Evolutionary conservation across 64 coral and sea anemone species (phyloP).

Genomic region (Orbicella faveolata): DNA sequence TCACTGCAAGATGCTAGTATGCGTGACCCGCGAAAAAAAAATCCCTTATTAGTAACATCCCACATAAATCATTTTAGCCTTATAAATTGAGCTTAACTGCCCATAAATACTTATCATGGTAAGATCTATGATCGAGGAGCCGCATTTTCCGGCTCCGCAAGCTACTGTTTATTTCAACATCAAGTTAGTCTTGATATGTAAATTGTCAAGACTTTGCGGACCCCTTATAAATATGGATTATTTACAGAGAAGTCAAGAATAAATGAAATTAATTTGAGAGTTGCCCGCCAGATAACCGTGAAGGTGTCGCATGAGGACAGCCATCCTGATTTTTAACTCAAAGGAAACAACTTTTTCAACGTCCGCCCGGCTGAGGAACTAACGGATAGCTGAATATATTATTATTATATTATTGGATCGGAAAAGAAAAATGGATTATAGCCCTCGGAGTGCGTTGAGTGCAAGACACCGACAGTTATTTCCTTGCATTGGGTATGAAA

Average conservation of each 20-base stretch:
- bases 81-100: constrained; percentile 2
- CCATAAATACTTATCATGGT: not conserved
- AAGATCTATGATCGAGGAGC: not conserved
- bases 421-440: not conserved
- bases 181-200: not conserved
- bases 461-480: not conserved
- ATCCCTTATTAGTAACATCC: not conserved
- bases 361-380: not conserved
- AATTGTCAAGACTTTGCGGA: not conserved
- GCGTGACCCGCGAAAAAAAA: not conserved
- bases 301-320: not conserved
- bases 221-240: constrained; percentile 19
- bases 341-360: not conserved
- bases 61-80: not conserved
- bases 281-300: not conserved
- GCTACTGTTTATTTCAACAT: not conserved
- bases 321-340: not conserved
- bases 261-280: not conserved
- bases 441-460: not conserved
- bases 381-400: not conserved
- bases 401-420: not conserved
- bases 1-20: not conserved
- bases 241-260: constrained; percentile 7
- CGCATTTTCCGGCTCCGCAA: not conserved
- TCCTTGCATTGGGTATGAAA: constrained; percentile 15